Evolutionary conservation across 2,888 invertebrate genomes (phyloP), one percentile per base, ranked within the genome.

Genomic region (Zeuzera pyrina): DNA sequence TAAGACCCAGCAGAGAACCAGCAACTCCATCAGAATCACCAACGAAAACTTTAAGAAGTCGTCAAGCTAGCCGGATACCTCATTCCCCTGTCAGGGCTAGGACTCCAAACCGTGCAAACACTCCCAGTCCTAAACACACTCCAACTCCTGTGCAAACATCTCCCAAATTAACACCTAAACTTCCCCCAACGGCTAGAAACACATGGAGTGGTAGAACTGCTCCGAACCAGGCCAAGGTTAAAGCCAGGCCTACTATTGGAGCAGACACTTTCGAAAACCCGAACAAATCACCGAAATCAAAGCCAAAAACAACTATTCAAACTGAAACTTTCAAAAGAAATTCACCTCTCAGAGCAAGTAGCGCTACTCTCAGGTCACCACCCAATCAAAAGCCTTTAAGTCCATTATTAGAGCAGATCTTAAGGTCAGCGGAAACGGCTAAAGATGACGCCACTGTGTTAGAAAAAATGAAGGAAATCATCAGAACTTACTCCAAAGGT

Each of bases 391-490:
- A 90, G 62, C 76, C 79, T 36, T 65, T 87, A 15, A 87, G 87
- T 35, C 90, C 90, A 3, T 85, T 91, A 3, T 62, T 93, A 26
- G 87, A 92, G 52, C 91, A 92, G 57, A 87, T 93, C 15, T 63
- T 93, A 2, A 86, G 89, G 45, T 89, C 91, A 14, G 88, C 92
- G 3, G 89, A 89, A 49, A 87, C 86, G 2, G 87, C 90, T 1
- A 89, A 90, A 53, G 91, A 92, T 47, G 92, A 93, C 52, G 87
- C 88, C 3, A 79, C 88, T 41, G 90, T 93, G 33, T 74, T 91
- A 13, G 88, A 89, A 47, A 91, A 92, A 60, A 89, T 93, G 72
- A 91, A 92, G 54, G 89, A 89, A 36, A 84, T 84, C 12, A 83
- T 84, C 36, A 67, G 83, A 36, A 72, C 73, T 8, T 84, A 74